Evolutionary conservation across 2,113 vertebrate species (phyloP).

Genomic region (Pseudopipra pipra): DNA sequence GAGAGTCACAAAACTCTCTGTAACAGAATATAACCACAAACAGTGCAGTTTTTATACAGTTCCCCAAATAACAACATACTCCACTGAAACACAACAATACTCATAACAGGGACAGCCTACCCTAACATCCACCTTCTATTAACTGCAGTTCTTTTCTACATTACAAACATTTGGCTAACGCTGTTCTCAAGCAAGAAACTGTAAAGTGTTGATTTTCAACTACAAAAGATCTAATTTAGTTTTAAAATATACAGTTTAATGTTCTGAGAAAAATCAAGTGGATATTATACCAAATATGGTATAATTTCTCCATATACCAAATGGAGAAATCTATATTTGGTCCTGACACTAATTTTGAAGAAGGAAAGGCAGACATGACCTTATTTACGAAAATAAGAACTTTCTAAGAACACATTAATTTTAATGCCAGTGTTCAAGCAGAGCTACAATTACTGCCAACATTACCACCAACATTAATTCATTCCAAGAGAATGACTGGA

Average conservation of each 20-base stretch:
- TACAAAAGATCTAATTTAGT: neutral
- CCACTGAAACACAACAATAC: neutral
- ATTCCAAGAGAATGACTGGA: neutral
- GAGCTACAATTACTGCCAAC: neutral
- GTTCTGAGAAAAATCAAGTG: neutral
- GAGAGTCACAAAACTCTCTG: neutral
- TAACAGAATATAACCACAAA: neutral
- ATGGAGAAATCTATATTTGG: neutral
- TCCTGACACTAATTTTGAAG: neutral
- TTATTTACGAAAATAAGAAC: neutral
- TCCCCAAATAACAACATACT: neutral
- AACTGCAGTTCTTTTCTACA: neutral
- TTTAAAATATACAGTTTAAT: neutral
- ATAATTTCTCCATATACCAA: no score
- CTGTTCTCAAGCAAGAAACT: neutral
- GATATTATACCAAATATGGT: neutral
- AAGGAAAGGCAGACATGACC: neutral
- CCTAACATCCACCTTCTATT: neutral
- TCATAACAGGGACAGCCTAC: neutral
- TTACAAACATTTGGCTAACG: neutral
- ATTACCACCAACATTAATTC: neutral
- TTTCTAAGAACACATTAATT: conserved; percentile 1
- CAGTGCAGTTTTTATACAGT: neutral
- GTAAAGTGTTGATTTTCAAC: neutral
- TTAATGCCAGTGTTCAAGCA: neutral